Base-by-base conservation (phyloP, 2,888 invertebrate species). In the Hirudinaria manillensis region DNA sequence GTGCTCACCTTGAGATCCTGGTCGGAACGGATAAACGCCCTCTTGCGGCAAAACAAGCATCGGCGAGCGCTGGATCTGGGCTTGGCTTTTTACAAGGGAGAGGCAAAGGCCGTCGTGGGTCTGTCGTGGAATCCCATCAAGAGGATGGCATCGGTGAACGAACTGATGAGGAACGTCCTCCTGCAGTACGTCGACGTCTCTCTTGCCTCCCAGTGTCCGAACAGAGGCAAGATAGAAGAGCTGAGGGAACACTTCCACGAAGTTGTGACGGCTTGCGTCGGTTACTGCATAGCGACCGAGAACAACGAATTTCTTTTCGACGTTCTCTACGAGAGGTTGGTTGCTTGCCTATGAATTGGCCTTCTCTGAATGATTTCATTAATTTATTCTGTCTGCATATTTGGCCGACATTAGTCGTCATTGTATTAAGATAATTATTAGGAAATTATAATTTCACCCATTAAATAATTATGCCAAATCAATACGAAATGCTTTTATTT, bases 51-150 rank as follows among this genome's bases (percentile, higher is more conserved):
- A 80, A 86, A 87, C 78, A 86, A 87, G 75, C 89, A 87, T 80
- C 84, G 87, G 21, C 89, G 89, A 81, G 89, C 90, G 3, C 82
- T 90, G 65, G 86, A 87, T 27, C 82, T 90, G 61, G 89, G 89
- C 13, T 84, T 89, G 78, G 88, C 89, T 7, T 89, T 90, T 81
- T 89, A 89, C 80, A 87, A 89, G 78, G 89, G 89, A 74, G 88
- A 88, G 80, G 89, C 87, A 1, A 89, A 89, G 82, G 89, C 89
- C 24, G 88, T 89, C 0, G 87, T 84, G 7, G 84, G 85, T 21
- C 79, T 85, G 53, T 75, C 34, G 78, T 1, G 83, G 83, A 29
- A 80, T 81, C n/a, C 78, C 79, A 6, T 67, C 75, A 29, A 80
- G 80, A 75, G 80, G 82, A 66, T 80, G 80, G 36, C 55, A 19